Percentiles rank a stretch among this genome's conserved stretches.
phyloP scores from a whole-genome alignment of 2,888 invertebrate genomes.

The Ischnura elegans region DNA sequence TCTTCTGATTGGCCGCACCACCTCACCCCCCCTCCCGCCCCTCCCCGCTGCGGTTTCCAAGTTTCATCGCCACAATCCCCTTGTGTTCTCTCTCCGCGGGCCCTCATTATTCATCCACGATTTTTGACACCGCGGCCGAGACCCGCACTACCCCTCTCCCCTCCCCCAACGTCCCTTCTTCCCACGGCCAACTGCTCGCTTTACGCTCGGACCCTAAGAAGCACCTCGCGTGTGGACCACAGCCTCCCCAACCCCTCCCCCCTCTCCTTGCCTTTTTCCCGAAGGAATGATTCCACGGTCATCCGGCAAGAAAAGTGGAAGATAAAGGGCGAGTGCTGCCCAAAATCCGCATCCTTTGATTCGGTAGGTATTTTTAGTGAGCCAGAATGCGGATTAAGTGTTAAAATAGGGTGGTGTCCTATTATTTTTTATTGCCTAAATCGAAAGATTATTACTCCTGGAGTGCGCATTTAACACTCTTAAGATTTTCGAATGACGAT shows the following conservation, averaged over 20 bases:
- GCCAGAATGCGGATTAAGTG: too few species aligned
- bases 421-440: too few species aligned
- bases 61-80: not conserved
- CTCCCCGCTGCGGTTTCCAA: not conserved
- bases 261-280: not conserved
- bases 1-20: constrained; percentile 62
- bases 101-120: constrained; percentile 52
- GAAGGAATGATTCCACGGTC: not conserved
- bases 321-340: not conserved
- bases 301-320: not conserved
- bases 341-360: not conserved
- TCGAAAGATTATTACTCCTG: too few species aligned
- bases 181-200: too few species aligned
- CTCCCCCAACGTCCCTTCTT: too few species aligned
- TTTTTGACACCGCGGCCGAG: constrained; percentile 49
- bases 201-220: not conserved
- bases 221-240: too few species aligned
- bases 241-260: not conserved
- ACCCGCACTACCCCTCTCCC: not conserved
- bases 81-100: constrained; percentile 54
- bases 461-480: too few species aligned
- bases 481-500: too few species aligned
- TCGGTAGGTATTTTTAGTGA: not conserved
- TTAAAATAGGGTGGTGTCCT: too few species aligned
- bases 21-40: not conserved